Conservation (phyloP, 1,140 invertebrate genomes). For the Metopolophium dirhodum region DNA sequence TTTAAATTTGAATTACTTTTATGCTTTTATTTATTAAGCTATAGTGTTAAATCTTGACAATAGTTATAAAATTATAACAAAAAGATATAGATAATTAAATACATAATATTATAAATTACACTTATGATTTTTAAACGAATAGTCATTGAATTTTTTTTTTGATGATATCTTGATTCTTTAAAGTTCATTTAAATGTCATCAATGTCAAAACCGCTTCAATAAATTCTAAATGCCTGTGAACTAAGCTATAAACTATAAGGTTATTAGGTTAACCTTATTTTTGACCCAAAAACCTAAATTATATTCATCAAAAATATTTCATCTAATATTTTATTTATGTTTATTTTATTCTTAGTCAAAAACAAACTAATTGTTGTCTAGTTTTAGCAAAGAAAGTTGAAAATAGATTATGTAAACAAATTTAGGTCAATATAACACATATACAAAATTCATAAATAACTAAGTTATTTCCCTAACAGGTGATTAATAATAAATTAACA, state of each 20-base stretch:
- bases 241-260: not conserved
- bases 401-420: not conserved
- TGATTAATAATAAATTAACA: not conserved
- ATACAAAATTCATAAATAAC: not conserved
- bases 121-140: not conserved
- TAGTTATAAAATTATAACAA: not conserved
- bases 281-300: slow-evolving; percentile 5
- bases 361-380: not conserved
- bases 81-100: not conserved
- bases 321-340: not conserved
- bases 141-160: not conserved
- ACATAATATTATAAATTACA: not conserved
- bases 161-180: not conserved
- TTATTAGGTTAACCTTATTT: not conserved
- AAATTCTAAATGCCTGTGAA: not conserved
- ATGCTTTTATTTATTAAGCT: not conserved
- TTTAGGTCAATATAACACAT: not conserved
- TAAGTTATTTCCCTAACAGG: not conserved
- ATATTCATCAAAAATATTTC: not conserved
- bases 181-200: slow-evolving; percentile 44
- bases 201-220: not conserved
- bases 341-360: not conserved
- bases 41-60: not conserved
- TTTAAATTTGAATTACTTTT: no score
- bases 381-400: not conserved